A percentile compares a stretch with the other conserved stretches of the same genome.
These are phyloP conservation scores for Metellina segmentata DNA, from an alignment of 2,888 invertebrate genomes.

Conservation along the genomic window DNA sequence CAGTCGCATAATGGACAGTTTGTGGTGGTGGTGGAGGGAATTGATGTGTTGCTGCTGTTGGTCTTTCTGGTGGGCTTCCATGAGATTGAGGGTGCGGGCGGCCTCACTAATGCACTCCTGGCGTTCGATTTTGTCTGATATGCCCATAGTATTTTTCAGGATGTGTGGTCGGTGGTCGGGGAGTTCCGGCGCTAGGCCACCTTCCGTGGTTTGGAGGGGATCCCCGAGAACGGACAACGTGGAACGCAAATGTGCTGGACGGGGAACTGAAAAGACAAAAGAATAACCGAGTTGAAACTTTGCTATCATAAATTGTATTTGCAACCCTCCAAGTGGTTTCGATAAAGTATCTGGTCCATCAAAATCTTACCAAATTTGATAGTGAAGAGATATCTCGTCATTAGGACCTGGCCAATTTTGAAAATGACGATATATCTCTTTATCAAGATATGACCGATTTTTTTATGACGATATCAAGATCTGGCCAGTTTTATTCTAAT, in stretches of 20 bases:
- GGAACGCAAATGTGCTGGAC: conserved; percentile 63
- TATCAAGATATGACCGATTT: too few species aligned
- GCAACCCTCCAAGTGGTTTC: too few species aligned
- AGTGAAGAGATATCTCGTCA: too few species aligned
- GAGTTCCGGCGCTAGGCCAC: conserved; percentile 64
- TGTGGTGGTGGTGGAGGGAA: conserved; percentile 50
- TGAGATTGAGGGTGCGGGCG: conserved; percentile 72
- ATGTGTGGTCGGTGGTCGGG: conserved; percentile 43
- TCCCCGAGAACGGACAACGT: conserved; percentile 70
- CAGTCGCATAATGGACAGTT: conserved; percentile 65
- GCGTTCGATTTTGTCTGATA: conserved; percentile 74
- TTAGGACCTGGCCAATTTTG: too few species aligned
- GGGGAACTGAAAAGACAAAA: conserved; percentile 42
- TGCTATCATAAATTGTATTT: too few species aligned
- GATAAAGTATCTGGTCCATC: too few species aligned
- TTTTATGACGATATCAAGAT: too few species aligned
- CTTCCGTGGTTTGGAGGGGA: conserved; percentile 60
- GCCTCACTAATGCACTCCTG: conserved; percentile 76
- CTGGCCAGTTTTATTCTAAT: too few species aligned
- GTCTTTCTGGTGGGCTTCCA: conserved; percentile 63
- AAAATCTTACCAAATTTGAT: too few species aligned
- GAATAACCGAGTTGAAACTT: too few species aligned
- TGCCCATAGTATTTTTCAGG: conserved; percentile 71
- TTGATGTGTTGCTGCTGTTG: conserved; percentile 41
- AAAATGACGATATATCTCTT: too few species aligned